These are phyloP conservation scores for Cricetomys ansorgei DNA, from an alignment of 2,113 vertebrate genomes.

Conservation along the genomic window DNA sequence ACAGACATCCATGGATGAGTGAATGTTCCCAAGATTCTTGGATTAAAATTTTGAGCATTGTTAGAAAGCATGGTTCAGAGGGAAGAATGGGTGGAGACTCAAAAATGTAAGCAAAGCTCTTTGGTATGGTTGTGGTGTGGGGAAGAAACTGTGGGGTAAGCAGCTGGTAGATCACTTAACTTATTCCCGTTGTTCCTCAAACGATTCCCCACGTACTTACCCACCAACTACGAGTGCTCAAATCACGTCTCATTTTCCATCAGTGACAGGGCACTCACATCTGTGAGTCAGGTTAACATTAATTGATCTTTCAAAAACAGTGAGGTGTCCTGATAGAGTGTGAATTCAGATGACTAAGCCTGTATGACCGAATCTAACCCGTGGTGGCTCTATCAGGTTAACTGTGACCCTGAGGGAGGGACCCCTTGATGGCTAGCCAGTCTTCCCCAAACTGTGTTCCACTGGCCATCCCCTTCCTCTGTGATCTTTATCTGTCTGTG, in stretches of 20 bases:
- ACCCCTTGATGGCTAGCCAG: neutral
- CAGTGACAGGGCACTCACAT: neutral
- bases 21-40: neutral
- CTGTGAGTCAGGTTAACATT: neutral
- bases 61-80: neutral
- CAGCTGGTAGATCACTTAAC: neutral
- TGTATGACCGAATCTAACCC: neutral
- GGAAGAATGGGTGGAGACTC: neutral
- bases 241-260: neutral
- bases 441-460: neutral
- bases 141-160: neutral
- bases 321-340: neutral
- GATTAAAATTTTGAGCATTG: neutral
- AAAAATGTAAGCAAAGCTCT: neutral
- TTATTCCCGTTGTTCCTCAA: neutral
- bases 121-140: neutral
- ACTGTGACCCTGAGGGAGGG: neutral
- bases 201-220: neutral
- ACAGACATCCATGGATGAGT: too few species aligned
- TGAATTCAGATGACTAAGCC: neutral
- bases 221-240: neutral
- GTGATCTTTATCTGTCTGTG: neutral
- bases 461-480: neutral
- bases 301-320: neutral
- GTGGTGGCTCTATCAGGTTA: neutral